A percentile compares a stretch with the other conserved stretches of the same genome.
These are phyloP conservation scores for Cydia fagiglandana DNA, from an alignment of 1,140 invertebrate species.

Conservation along the genomic window DNA sequence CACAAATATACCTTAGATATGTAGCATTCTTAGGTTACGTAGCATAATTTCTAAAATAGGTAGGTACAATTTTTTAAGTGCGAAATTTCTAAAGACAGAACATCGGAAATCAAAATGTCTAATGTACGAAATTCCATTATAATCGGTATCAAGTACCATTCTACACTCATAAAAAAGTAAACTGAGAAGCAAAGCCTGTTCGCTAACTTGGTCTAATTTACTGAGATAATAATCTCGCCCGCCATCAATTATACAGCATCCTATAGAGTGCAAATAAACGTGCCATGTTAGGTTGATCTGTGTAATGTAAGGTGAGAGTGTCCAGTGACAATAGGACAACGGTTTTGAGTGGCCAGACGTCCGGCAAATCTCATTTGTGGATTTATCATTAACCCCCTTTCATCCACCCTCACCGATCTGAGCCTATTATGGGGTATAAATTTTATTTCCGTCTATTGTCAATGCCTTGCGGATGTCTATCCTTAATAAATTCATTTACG, in stretches of 20 bases:
- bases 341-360: conserved; percentile 74
- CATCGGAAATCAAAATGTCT: too few species aligned
- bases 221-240: background rate
- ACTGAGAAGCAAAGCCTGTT: background rate
- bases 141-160: background rate
- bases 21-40: too few species aligned
- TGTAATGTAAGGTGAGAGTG: conserved; percentile 76
- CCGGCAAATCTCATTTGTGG: conserved; percentile 79
- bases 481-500: conserved; percentile 49
- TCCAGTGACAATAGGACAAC: conserved; percentile 68
- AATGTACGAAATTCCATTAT: too few species aligned
- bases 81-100: too few species aligned
- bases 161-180: background rate
- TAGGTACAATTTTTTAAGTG: too few species aligned
- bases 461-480: conserved; percentile 65
- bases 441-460: conserved; percentile 68
- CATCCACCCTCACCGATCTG: conserved; percentile 65
- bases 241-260: conserved; percentile 38
- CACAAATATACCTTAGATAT: too few species aligned
- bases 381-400: conserved; percentile 79
- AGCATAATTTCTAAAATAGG: too few species aligned
- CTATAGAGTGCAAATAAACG: conserved; percentile 49
- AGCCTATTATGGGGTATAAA: conserved; percentile 74
- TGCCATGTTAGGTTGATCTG: conserved; percentile 52
- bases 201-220: background rate